Conservation (phyloP, 2,113 vertebrate genomes). For the Origma solitaria region DNA sequence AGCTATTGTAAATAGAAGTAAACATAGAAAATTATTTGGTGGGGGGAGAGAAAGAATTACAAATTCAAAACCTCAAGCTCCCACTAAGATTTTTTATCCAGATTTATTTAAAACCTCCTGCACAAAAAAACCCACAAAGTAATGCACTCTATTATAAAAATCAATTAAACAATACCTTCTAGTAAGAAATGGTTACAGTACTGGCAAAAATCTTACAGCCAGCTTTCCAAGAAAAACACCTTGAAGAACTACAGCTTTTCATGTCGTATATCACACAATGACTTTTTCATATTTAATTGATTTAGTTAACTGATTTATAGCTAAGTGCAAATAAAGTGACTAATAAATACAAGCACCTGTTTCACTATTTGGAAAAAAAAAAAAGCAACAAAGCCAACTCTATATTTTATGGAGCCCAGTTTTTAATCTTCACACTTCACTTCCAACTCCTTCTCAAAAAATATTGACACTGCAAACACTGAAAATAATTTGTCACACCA, state of each 20-base stretch:
- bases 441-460: not conserved
- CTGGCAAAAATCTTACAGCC: not conserved
- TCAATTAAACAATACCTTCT: not conserved
- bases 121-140: accelerated
- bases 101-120: not conserved
- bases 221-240: not conserved
- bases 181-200: not conserved
- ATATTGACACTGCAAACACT: not conserved
- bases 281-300: not conserved
- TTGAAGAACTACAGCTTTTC: not conserved
- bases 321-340: not conserved
- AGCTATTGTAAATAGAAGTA: not conserved
- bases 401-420: not conserved
- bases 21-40: not conserved
- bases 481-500: not conserved
- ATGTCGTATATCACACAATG: not conserved
- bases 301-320: not conserved
- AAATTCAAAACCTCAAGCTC: not conserved
- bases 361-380: not conserved
- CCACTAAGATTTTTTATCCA: not conserved
- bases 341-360: not conserved
- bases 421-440: not conserved
- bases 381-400: not conserved
- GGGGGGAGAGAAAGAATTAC: not conserved
- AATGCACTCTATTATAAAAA: not conserved